These are phyloP conservation scores for Apotomis betuletana DNA, from an alignment of 2,888 invertebrate genomes.

Conservation along the genomic window DNA sequence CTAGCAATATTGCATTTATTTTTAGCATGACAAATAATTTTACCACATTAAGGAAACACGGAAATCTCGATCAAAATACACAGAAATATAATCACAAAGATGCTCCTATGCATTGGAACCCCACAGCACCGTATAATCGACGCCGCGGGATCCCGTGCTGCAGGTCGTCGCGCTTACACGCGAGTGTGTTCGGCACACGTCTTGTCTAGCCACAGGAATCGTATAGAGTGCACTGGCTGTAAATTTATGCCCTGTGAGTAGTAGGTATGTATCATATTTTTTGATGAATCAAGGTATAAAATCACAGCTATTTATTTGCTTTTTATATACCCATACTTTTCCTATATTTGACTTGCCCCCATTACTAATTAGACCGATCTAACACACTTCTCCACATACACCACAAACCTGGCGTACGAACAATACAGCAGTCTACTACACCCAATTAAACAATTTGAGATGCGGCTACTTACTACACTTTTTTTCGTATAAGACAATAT, in stretches of 20 bases:
- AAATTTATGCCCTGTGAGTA: neutral
- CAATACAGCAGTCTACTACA: constrained; percentile 68
- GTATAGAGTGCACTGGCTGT: constrained; percentile 27
- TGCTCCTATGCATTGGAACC: constrained; percentile 49
- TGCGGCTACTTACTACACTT: constrained; percentile 36
- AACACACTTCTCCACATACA: constrained; percentile 42
- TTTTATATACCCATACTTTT: too few species aligned
- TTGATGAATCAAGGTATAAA: too few species aligned
- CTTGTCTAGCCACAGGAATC: constrained; percentile 26
- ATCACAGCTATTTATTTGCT: too few species aligned
- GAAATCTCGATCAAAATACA: neutral
- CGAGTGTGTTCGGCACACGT: constrained; percentile 28
- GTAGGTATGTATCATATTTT: neutral
- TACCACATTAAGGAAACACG: neutral
- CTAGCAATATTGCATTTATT: too few species aligned
- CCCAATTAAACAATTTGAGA: constrained; percentile 79
- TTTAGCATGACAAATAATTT: too few species aligned
- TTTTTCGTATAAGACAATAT: too few species aligned
- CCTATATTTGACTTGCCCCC: too few species aligned
- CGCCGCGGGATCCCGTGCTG: constrained; percentile 63
- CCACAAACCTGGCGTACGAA: constrained; percentile 26
- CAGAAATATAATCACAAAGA: neutral
- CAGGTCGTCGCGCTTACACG: constrained; percentile 52
- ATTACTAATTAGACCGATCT: neutral
- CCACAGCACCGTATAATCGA: constrained; percentile 59